Base-by-base conservation (phyloP, 2,888 invertebrate genomes). In the Drosophila anceps region DNA sequence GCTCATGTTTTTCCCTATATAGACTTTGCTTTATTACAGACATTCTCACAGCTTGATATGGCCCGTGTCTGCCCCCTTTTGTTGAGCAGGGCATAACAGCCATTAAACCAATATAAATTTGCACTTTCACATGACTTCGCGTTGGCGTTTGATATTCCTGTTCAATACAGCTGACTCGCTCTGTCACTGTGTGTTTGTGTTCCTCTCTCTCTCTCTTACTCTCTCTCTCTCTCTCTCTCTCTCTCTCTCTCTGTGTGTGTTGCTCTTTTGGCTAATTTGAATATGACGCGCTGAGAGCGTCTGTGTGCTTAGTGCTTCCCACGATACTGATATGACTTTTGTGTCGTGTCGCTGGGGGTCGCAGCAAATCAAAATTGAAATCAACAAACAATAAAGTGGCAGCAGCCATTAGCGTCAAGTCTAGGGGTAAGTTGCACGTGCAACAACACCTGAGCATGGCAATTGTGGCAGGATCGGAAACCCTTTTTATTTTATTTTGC, bases 101-200 rank as follows among this genome's bases (percentile, higher is more conserved):
- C 88, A 85, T 90, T 82, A 88, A 73, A 70, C 85, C 75, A 90
- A 85, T 90, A 81, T 77, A 87, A 88, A 88, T 88, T 88, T 85
- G 88, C 86, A 90, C 90, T 90, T 85, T 85, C 90, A 82, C 85
- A 90, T 90, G 90, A 90, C 88, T 88, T 76, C 80, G 69, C 53
- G 50, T 64, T 31, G 69, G 41, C 39, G 51, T 53, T 58, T 35
- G 37, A 12, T 48, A 37, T 39, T 60, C 43, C 68, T 33, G 1
- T 31, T 39, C 46, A 46, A 27, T 48, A 20, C 53, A 24, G 48
- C 8, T 43, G 8, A 35, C 37, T 37, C 27, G 27, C 33, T 33
- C 37, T 12, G 46, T 58, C 24, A 12, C 4, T 39, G 15, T 35
- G 29, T 53, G 51, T 18, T 4, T 33, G 39, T n/a, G n/a, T n/a